Evolutionary conservation across 2,888 invertebrate species (phyloP).

Genomic region (Petrophora chlorosata): DNA sequence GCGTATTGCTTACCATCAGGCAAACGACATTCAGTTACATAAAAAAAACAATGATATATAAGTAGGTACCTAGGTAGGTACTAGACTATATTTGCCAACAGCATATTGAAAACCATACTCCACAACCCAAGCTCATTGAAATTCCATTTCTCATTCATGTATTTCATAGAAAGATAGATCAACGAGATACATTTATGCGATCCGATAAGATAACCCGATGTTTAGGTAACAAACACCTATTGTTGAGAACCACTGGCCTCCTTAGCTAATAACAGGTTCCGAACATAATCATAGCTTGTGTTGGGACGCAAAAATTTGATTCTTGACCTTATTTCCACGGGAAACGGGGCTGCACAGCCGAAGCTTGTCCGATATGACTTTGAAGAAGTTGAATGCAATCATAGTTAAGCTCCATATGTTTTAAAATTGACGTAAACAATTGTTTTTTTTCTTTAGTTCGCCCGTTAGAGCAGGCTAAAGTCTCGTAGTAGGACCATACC

Average conservation of each 20-base stretch:
- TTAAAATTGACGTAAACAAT: no score
- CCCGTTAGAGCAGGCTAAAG: no score
- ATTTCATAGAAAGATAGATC: slow-evolving; percentile 24
- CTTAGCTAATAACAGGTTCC: slow-evolving; percentile 32
- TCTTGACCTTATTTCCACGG: slow-evolving; percentile 31
- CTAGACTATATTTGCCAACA: neutral
- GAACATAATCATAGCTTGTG: slow-evolving; percentile 15
- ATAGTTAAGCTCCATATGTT: no score
- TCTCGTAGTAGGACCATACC: no score
- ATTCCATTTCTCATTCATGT: slow-evolving; percentile 28
- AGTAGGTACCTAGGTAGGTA: no score
- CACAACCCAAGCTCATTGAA: slow-evolving; percentile 25
- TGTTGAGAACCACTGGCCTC: slow-evolving; percentile 28
- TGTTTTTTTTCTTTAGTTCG: no score
- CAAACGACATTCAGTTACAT: no score
- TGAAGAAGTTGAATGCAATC: no score
- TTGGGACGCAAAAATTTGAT: slow-evolving; percentile 18
- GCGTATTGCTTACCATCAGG: no score
- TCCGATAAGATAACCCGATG: slow-evolving; percentile 29
- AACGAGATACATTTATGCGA: slow-evolving; percentile 32
- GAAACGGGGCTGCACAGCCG: neutral
- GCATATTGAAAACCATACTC: slow-evolving; percentile 14
- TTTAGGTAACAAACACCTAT: slow-evolving; percentile 32
- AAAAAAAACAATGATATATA: no score
- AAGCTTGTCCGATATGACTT: neutral